Base-by-base conservation (phyloP, 1,140 invertebrate genomes). In the Monomorium pharaonis region DNA sequence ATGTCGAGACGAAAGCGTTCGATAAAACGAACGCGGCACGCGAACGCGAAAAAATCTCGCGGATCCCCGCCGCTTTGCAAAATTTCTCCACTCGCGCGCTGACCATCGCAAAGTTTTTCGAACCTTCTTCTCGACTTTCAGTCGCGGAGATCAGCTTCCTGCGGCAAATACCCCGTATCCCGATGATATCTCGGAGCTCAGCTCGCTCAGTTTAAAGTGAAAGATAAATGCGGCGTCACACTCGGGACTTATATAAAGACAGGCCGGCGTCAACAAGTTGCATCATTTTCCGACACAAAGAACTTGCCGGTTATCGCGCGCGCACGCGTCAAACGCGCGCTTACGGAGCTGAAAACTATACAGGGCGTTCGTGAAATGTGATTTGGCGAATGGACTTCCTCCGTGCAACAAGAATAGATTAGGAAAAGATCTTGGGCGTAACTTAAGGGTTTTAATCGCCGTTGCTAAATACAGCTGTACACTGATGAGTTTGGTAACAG, bases 251-350 rank as follows among this genome's bases (percentile, higher is more conserved):
- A 85, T 69, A 69, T 85, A 69, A 85, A 85, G 77, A 69, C 75
- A 67, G 76, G 14, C 42, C 75, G 84, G 44, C 30, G 84, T 85
- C 84, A 85, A 85, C 84, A 85, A 85, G 76, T 85, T 85, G 76
- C 84, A 85, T 85, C 84, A 85, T 81, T 85, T 84, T 77, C 58
- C 58, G 47, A 85, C 74, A 58, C 76, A 58, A 58, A 37, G 33
- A 80, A 56, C 75, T 69, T 47, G 76, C 51, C 75, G 84, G 67
- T 85, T 51, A 37, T 81, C 78, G 49, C 56, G 18, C 63, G 33
- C 63, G 30, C 30, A 42, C 49, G 47, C 65, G 27, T 70, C 49
- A 37, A 78, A 72, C 65, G 58, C 18, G 65, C 49, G 67, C 24
- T 69, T 80, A 49, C 72, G 62, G 0, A 74, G 37, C 14, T 12